A percentile compares a stretch with the other conserved stretches of the same genome.
Evolutionary conservation across 23 tunicate species (phyloP).

Genomic region (Trididemnum miniatum): DNA sequence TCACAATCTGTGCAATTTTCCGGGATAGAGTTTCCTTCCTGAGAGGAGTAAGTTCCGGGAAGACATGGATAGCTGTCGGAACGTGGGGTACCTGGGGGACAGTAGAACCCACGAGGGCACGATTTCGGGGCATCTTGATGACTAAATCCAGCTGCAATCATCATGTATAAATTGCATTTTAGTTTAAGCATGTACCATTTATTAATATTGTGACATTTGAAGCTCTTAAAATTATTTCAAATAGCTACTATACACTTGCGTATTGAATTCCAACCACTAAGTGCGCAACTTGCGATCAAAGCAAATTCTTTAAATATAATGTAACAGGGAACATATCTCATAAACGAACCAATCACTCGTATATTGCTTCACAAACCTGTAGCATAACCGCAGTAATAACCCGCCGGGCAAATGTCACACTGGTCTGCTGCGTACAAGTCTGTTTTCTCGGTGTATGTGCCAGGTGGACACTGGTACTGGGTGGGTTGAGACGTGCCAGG

Average conservation of each 20-base stretch:
- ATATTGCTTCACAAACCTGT: constrained; percentile 91
- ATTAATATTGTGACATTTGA: too few species aligned
- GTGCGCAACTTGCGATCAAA: too few species aligned
- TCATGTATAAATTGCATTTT: too few species aligned
- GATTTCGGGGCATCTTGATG: constrained; percentile 33
- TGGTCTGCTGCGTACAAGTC: constrained; percentile 57
- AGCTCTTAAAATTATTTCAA: too few species aligned
- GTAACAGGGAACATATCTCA: too few species aligned
- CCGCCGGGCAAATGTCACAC: constrained; percentile 83
- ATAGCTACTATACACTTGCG: too few species aligned
- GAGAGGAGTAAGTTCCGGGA: constrained; percentile 86
- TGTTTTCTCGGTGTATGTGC: constrained; percentile 59
- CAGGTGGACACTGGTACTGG: constrained; percentile 90
- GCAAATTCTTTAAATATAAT: too few species aligned
- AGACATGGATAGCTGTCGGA: constrained; percentile 60
- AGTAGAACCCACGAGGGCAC: constrained; percentile 71
- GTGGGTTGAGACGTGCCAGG: constrained; percentile 63
- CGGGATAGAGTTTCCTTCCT: constrained; percentile 35
- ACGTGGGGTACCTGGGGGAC: constrained; percentile 61
- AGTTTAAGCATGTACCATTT: too few species aligned
- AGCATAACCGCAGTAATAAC: constrained; percentile 70
- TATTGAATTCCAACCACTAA: too few species aligned
- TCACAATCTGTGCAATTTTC: constrained; percentile 70
- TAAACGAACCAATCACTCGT: too few species aligned
- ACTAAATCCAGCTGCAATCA: constrained; percentile 67